Evolutionary conservation across 2,888 invertebrate genomes (phyloP).

Genomic region (Kuschelorhynchus macadamiae): DNA sequence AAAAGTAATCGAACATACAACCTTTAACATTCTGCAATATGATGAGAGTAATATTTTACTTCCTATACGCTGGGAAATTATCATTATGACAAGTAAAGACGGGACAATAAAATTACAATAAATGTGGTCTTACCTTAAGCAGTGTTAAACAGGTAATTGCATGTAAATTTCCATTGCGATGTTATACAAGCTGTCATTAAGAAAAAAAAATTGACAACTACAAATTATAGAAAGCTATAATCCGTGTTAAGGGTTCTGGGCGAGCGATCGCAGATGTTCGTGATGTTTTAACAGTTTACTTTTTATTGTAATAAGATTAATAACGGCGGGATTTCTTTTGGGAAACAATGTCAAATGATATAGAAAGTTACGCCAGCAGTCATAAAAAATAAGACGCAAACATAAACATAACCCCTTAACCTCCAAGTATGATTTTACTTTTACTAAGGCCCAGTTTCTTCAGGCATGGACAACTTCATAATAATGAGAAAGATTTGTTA

Average conservation of each 20-base stretch:
- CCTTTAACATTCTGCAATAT: no score
- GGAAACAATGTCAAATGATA: conserved; percentile 4
- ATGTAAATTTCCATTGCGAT: conserved; percentile 20
- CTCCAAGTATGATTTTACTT: conserved; percentile 21
- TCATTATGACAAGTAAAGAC: no score
- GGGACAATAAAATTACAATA: no score
- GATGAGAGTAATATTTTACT: no score
- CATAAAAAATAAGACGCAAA: conserved; percentile 1
- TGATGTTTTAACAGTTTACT: conserved; percentile 19
- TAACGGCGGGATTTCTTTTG: conserved; percentile 1
- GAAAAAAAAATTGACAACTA: conserved; percentile 38
- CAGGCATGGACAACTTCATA: no score
- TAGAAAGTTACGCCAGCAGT: conserved; percentile 31
- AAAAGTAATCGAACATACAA: no score
- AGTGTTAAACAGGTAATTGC: conserved; percentile 12
- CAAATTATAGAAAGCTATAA: conserved; percentile 43
- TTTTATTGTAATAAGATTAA: conserved; percentile 7
- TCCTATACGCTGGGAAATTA: no score
- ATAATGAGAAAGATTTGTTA: no score
- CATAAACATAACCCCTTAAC: conserved; percentile 28
- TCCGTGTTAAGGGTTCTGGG: conserved; percentile 26
- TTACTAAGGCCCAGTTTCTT: no score
- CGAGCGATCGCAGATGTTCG: conserved; percentile 27
- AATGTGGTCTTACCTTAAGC: conserved; percentile 4
- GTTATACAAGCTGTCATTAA: conserved; percentile 6